phyloP scores from a whole-genome alignment of 2,888 invertebrate genomes.

The Hirudinaria manillensis region DNA sequence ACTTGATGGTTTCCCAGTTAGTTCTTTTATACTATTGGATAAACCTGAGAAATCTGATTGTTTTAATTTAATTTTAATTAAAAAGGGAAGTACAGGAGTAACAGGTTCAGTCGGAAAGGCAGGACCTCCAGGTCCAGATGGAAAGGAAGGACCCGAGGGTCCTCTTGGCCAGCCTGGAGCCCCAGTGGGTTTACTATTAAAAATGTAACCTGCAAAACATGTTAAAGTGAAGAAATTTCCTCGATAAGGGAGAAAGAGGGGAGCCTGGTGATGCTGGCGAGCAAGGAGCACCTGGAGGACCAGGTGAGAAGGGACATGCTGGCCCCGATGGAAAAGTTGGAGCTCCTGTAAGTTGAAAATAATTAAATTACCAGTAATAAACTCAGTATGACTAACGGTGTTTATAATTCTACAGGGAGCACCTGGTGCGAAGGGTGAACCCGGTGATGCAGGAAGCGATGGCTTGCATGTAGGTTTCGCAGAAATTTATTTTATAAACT shows the following conservation, averaged over 20 bases:
- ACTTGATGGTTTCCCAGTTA: constrained; percentile 29
- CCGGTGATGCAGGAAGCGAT: constrained; percentile 44
- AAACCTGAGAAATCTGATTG: too few species aligned
- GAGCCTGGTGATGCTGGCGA: constrained; percentile 37
- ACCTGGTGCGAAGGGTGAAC: constrained; percentile 18
- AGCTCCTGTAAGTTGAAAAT: not conserved
- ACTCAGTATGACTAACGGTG: too few species aligned
- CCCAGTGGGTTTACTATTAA: not conserved
- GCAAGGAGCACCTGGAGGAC: constrained; percentile 31
- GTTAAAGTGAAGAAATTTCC: not conserved
- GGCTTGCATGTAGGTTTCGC: constrained; percentile 44
- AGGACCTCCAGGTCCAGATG: constrained; percentile 24
- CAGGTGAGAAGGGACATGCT: constrained; percentile 4
- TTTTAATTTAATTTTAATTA: not conserved
- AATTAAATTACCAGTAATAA: not conserved
- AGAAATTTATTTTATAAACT: too few species aligned
- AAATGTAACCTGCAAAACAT: not conserved
- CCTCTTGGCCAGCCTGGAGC: not conserved
- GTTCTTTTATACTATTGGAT: not conserved
- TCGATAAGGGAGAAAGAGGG: constrained; percentile 36
- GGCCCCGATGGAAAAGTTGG: constrained; percentile 4
- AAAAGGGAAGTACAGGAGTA: constrained; percentile 27
- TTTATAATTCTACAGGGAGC: constrained; percentile 1
- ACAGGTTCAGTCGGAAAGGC: constrained; percentile 21
- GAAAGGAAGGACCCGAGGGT: constrained; percentile 13